Percentiles rank a stretch among this genome's conserved stretches.
Evolutionary conservation across 2,888 invertebrate genomes (phyloP).

Genomic region (Muschampia plurimacula): DNA sequence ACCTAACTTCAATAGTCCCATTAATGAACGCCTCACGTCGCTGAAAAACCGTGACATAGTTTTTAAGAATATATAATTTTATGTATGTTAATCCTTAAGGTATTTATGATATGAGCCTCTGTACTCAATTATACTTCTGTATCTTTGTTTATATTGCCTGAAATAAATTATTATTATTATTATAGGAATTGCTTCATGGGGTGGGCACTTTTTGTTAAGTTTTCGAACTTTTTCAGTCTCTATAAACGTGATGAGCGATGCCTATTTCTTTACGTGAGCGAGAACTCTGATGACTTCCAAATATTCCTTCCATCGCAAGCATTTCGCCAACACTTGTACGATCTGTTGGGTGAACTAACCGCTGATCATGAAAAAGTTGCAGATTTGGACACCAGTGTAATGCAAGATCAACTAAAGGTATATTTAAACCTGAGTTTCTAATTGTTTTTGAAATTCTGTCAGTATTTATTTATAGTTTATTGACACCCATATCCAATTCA

Average conservation of each 20-base stretch:
- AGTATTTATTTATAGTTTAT: too few species aligned
- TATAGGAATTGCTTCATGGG: too few species aligned
- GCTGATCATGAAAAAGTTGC: constrained; percentile 93
- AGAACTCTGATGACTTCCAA: constrained; percentile 99
- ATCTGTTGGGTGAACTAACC: constrained; percentile 94
- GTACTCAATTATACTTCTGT: too few species aligned
- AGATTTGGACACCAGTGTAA: constrained; percentile 90
- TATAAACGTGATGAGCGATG: constrained; percentile 98
- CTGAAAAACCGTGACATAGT: too few species aligned
- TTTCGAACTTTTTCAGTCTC: constrained; percentile 84
- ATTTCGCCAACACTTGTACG: constrained; percentile 93
- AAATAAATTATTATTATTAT: too few species aligned
- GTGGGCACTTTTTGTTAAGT: background rate
- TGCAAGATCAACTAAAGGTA: constrained; percentile 91
- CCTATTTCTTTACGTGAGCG: constrained; percentile 98
- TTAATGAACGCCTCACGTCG: too few species aligned
- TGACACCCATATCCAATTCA: too few species aligned
- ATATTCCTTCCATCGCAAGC: constrained; percentile 97
- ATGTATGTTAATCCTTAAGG: too few species aligned
- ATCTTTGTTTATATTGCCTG: too few species aligned
- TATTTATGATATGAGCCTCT: too few species aligned
- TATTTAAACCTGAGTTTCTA: background rate
- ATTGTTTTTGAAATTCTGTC: background rate
- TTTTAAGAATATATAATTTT: too few species aligned
- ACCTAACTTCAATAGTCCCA: too few species aligned